Evolutionary conservation across 2,797 vertebrate genomes (phyloP).

Genomic region (Lagocephalus sceleratus): DNA sequence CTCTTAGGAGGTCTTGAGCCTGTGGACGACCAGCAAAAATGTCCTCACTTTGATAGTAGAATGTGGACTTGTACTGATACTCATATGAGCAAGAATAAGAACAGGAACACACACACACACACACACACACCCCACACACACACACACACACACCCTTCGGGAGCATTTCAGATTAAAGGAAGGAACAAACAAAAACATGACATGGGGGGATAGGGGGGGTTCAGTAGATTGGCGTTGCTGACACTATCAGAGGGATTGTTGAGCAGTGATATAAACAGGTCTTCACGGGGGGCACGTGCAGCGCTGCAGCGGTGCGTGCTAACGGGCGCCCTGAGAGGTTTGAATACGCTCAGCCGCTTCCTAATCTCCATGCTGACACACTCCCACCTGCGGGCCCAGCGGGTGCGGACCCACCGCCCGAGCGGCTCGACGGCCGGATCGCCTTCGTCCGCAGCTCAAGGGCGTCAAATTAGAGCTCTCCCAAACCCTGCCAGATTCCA

Average conservation of each 20-base stretch:
- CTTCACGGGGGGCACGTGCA: constrained; percentile 48
- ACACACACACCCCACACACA: constrained; percentile 56
- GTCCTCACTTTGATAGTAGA: no score
- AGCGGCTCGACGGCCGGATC: constrained; percentile 6
- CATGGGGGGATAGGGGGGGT: background rate
- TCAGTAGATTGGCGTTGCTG: constrained; percentile 23
- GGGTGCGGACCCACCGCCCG: constrained; percentile 18
- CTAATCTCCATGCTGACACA: constrained; percentile 48
- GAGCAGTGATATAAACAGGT: constrained; percentile 53
- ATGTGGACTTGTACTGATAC: no score
- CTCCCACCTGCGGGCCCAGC: constrained; percentile 47
- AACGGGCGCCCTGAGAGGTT: constrained; percentile 48
- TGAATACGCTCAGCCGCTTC: constrained; percentile 42
- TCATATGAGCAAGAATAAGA: no score
- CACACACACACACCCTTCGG: constrained; percentile 47
- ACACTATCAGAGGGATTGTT: constrained; percentile 69
- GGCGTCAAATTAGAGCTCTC: no score
- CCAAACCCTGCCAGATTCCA: no score
- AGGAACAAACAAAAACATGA: constrained; percentile 26
- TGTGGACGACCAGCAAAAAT: no score
- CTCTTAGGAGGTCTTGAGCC: no score
- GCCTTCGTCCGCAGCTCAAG: constrained; percentile 21
- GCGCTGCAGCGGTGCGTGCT: constrained; percentile 13
- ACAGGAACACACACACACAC: no score
- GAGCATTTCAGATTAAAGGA: constrained; percentile 54